Evolutionary conservation across 1,140 invertebrate genomes (phyloP).

Genomic region (Vanessa atalanta): DNA sequence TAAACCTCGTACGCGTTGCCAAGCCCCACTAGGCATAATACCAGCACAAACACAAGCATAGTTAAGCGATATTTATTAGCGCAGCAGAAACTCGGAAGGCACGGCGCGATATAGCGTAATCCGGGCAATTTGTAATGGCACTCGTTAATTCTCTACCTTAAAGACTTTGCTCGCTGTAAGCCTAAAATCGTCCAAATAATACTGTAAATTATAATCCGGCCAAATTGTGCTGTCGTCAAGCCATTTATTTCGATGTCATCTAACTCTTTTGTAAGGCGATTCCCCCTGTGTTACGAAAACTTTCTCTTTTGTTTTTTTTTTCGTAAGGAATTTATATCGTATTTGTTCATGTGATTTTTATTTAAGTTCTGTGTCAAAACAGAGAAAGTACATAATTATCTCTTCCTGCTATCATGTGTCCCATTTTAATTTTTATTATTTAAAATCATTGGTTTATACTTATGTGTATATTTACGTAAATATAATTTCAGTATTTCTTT

Average conservation of each 20-base stretch:
- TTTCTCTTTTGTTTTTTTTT: background rate
- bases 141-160: constrained; percentile 38
- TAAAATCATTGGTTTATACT: too few species aligned
- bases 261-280: constrained; percentile 16
- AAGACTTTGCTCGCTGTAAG: constrained; percentile 23
- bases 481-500: too few species aligned
- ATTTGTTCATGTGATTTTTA: background rate
- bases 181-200: constrained; percentile 24
- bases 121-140: constrained; percentile 42
- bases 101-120: constrained; percentile 39
- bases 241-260: constrained; percentile 19
- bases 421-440: too few species aligned
- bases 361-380: background rate
- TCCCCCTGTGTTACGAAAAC: too few species aligned
- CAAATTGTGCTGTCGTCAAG: constrained; percentile 23
- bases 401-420: background rate
- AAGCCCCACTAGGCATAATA: constrained; percentile 29
- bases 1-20: constrained; percentile 13
- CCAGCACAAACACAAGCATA: constrained; percentile 29
- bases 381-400: background rate
- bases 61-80: constrained; percentile 45
- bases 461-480: too few species aligned
- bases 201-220: constrained; percentile 22
- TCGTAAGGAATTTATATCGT: too few species aligned
- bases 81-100: constrained; percentile 16